Percentiles rank a stretch among this genome's conserved stretches.
phyloP scores from a whole-genome alignment of 2,888 invertebrate genomes.

The Caenorhabditis doughertyi region DNA sequence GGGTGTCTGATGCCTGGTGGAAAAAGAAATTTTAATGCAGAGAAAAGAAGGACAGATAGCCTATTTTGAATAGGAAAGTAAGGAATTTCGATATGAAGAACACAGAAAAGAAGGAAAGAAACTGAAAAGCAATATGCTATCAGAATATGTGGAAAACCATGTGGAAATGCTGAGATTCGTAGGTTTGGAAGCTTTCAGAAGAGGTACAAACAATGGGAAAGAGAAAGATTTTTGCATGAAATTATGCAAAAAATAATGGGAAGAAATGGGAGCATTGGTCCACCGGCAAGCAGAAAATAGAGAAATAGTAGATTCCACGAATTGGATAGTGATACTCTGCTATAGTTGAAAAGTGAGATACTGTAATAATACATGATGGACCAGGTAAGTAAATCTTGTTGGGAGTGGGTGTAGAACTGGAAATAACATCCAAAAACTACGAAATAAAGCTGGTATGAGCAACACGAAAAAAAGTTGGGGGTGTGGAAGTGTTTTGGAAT shows the following conservation, averaged over 20 bases:
- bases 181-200: constrained; percentile 41
- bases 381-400: constrained; percentile 48
- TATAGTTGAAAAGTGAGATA: constrained; percentile 61
- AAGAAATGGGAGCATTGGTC: constrained; percentile 41
- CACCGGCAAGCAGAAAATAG: constrained; percentile 41
- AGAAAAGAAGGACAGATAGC: background rate
- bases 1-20: constrained; percentile 50
- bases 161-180: constrained; percentile 48
- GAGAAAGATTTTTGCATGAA: background rate
- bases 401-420: constrained; percentile 10
- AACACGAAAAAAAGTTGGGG: constrained; percentile 50
- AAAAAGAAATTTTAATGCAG: constrained; percentile 12
- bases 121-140: constrained; percentile 31
- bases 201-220: constrained; percentile 23
- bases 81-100: constrained; percentile 33
- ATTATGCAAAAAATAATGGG: constrained; percentile 33
- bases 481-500: background rate
- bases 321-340: constrained; percentile 17
- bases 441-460: constrained; percentile 60
- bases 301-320: background rate
- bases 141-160: constrained; percentile 55
- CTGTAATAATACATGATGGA: constrained; percentile 53
- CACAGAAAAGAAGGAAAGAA: constrained; percentile 9
- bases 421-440: no score
- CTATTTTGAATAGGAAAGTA: constrained; percentile 20